Base-by-base conservation (phyloP, 2,113 vertebrate genomes). In the Montifringilla adamsi region DNA sequence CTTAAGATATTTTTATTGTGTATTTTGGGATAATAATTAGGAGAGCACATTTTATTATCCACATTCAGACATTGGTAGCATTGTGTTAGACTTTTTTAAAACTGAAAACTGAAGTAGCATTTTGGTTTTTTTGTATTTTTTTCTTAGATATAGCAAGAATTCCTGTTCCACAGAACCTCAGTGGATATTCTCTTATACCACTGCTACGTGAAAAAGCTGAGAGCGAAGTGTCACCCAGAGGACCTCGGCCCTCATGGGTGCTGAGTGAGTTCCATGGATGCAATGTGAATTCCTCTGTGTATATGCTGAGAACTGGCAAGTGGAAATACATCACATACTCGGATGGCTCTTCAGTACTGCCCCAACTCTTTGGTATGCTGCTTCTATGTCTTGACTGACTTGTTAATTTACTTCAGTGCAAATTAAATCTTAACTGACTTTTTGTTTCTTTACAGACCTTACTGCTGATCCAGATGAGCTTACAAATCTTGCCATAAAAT, bases 191-290 rank as follows among this genome's bases (percentile, higher is more conserved):
- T 27, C 97, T 99, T 43, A 77, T 98, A 68, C 98, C 98, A 0
- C 95, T 99, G 74, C 79, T 98, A 11, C 84, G 49, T 82, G 91
- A 91, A 70, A 84, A 81, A 28, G 69, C 88, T 56, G 73, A 67
- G 11, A 47, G 60, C 1, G 10, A 95, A 64, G 22, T 4, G 4
- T 55, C 92, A 10, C 37, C 39, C 4, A 62, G 77, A 55, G 50
- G 46, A 23, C 39, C 85, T 47, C 98, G 76, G 41, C 98, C 98
- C 22, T 93, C 96, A 7, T 99, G 99, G 99, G 97, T 98, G 55
- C 83, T 99, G 85, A 99, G 99, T 79, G 99, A 99, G 96, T 99
- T 99, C 96, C 99, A 99, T 2, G 99, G 99, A 5, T 99, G 98
- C 93, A 98, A 99, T 44, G 99, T 97, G 44, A 99, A 99, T 69